Percentiles rank a stretch among this genome's conserved stretches.
Conservation (phyloP, 1,140 invertebrate genomes). For the Atta colombica region DNA sequence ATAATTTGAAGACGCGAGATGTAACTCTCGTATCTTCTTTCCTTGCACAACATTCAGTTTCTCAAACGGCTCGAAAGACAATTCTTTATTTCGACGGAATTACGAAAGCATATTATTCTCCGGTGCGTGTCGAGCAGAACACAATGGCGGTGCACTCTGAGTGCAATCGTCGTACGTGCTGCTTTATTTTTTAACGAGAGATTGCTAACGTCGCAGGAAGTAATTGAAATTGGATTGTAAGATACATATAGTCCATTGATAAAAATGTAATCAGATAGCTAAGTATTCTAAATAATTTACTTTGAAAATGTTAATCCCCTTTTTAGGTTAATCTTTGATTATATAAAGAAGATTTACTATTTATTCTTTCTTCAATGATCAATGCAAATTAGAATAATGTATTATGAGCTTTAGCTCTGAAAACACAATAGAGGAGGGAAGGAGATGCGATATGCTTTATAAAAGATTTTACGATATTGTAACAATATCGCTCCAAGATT, state of each 20-base stretch:
- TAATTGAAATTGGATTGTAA: conserved; percentile 51
- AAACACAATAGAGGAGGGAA: background rate
- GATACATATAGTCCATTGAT: background rate
- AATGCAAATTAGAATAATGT: background rate
- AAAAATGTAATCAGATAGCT: background rate
- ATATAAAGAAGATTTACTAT: too few species aligned
- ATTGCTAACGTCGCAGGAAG: conserved; percentile 28
- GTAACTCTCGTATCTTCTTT: background rate
- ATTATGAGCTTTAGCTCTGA: background rate
- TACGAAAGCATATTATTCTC: conserved; percentile 63
- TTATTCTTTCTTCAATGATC: background rate
- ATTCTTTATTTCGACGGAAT: conserved; percentile 69
- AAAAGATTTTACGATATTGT: background rate
- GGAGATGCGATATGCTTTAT: background rate
- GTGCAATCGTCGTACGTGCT: conserved; percentile 43
- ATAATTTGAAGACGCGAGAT: conserved; percentile 15
- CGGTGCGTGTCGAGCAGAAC: conserved; percentile 42
- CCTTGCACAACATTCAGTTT: conserved; percentile 12
- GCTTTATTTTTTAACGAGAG: conserved; percentile 60
- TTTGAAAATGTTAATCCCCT: background rate
- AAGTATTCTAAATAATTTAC: background rate
- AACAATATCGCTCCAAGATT: background rate
- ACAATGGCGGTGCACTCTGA: conserved; percentile 57
- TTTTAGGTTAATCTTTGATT: too few species aligned
- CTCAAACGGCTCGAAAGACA: conserved; percentile 54